phyloP scores from a whole-genome alignment of 2,888 invertebrate genomes.

The Drosophila trichaetosa region DNA sequence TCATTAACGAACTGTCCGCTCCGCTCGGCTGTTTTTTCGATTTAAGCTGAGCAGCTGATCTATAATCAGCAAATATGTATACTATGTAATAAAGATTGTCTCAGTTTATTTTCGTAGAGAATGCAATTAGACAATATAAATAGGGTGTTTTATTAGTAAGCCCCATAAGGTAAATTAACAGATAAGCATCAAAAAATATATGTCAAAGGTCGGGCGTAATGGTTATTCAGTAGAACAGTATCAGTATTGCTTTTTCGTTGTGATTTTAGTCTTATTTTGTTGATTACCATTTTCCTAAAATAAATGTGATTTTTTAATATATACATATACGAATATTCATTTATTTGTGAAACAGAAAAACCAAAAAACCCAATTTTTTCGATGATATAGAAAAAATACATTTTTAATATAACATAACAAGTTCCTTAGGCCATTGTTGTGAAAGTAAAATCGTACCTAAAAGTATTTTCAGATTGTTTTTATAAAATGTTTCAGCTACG shows the following conservation, averaged over 20 bases:
- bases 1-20: constrained; percentile 17
- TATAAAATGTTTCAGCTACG: no score
- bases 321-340: no score
- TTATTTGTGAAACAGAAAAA: neutral
- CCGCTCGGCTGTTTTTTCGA: neutral
- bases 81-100: neutral
- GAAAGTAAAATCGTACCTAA: neutral
- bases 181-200: neutral
- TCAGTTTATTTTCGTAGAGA: neutral
- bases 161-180: neutral
- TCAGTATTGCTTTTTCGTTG: neutral
- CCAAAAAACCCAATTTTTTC: neutral
- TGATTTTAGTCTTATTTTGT: neutral
- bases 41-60: neutral
- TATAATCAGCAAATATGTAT: constrained; percentile 20
- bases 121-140: neutral
- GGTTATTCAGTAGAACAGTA: neutral
- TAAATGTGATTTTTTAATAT: neutral
- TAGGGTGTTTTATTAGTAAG: neutral
- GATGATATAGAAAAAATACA: neutral
- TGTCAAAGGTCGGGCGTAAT: neutral
- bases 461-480: neutral
- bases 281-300: neutral
- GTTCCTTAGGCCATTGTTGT: neutral
- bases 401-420: neutral